phyloP scores from a whole-genome alignment of 92 coral and sea anemone genomes.

The Desmophyllum pertusum region DNA sequence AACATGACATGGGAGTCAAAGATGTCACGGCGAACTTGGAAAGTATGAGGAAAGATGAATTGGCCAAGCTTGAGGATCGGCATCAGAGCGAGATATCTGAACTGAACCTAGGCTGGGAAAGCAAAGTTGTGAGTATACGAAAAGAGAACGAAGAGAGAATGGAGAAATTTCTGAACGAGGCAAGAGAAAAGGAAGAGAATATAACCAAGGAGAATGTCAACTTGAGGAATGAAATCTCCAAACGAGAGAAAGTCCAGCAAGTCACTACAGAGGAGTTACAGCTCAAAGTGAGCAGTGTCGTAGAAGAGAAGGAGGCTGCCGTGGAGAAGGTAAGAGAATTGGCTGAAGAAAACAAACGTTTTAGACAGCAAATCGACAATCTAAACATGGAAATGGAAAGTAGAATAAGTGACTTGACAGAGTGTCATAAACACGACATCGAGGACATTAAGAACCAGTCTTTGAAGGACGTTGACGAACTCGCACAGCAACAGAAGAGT shows the following conservation, averaged over 20 bases:
- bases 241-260: slow-evolving; percentile 57
- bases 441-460: slow-evolving; percentile 78
- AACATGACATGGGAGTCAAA: slow-evolving; percentile 83
- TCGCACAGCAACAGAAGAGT: slow-evolving; percentile 77
- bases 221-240: slow-evolving; percentile 75
- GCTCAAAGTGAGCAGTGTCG: slow-evolving; percentile 52
- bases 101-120: slow-evolving; percentile 89
- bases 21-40: slow-evolving; percentile 82
- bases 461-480: slow-evolving; percentile 66
- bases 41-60: slow-evolving; percentile 77
- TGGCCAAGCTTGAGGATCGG: slow-evolving; percentile 80
- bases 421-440: slow-evolving; percentile 76
- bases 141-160: slow-evolving; percentile 84
- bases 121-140: slow-evolving; percentile 80
- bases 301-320: slow-evolving; percentile 75
- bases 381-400: slow-evolving; percentile 77
- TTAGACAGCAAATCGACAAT: slow-evolving; percentile 69
- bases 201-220: slow-evolving; percentile 67
- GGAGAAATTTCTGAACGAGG: slow-evolving; percentile 83
- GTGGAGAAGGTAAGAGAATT: slow-evolving; percentile 82
- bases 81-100: slow-evolving; percentile 85
- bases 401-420: slow-evolving; percentile 85
- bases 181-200: slow-evolving; percentile 89
- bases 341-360: slow-evolving; percentile 72
- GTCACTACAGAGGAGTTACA: slow-evolving; percentile 75